Evolutionary conservation across 2,113 vertebrate genomes (phyloP), one percentile per base, ranked within the genome.

Genomic region (Nansenia antarctica): DNA sequence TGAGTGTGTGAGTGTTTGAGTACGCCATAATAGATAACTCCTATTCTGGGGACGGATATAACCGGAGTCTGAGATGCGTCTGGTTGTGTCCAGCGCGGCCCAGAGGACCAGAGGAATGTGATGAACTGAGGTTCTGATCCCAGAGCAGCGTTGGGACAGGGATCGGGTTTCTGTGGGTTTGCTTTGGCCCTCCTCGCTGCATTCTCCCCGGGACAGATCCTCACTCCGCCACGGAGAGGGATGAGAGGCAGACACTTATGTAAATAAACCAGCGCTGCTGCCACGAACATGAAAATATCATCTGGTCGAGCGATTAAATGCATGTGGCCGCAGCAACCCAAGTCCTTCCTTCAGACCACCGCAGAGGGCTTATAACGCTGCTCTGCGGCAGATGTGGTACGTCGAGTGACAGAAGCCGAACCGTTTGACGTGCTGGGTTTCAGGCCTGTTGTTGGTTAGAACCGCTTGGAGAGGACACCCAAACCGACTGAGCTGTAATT

Each of bases 171-270:
- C 73, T 83, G 80, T 20, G 84, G 74, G 74, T 86, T 84, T 89
- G 68, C 72, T 76, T 90, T 85, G 86, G 83, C 79, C 67, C 35
- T 31, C 62, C 52, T 2, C 26, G 5, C 55, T 66, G 55, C 77
- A 70, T 82, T 85, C 78, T 68, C 75, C 81, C 70, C 57, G 61
- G n/a, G n/a, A n/a, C n/a, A n/a, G n/a, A n/a, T 84, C 15, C 58
- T 62, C 64, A 65, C 54, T 62, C 47, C 15, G 49, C 53, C 73
- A 55, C 14, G n/a, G 65, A 68, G 70, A 76, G 65, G 80, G 79
- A 83, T 65, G 70, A 85, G 72, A 49, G 81, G 86, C 70, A 88
- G 85, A 86, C 82, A 62, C 79, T 86, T 71, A 78, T 71, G 62
- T 78, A 88, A 89, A 86, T 55, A 77, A 60, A 62, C 29, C 47